Evolutionary conservation across 2,888 invertebrate genomes (phyloP), one percentile per base, ranked within the genome.

Genomic region (Dryobota labecula): DNA sequence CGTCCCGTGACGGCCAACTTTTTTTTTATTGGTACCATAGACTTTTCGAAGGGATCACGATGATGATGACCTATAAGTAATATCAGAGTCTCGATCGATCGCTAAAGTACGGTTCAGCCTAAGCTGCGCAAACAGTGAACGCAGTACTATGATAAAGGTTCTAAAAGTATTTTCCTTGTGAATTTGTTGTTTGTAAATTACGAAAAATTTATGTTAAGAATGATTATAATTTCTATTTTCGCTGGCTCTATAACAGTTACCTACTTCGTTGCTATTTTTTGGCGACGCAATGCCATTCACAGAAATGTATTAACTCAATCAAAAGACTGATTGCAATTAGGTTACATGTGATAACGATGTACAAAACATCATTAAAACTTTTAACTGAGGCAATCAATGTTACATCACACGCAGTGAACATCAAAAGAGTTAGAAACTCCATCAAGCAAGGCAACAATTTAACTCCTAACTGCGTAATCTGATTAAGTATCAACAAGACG

Each of bases 401-500:
- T 38, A 62, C 20, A 73, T 76, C 43, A 73, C 49, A 67, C 66
- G 68, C 63, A 65, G 38, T 61, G 53, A 73, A 73, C 69, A 72
- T 67, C 75, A 60, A 72, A 66, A 62, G 45, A 57, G 60, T 79
- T 67, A 41, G 38, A 53, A 83, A 71, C 66, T 79, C n/a, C 71
- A 51, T 69, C 75, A 78, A 72, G 61, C 36, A 60, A 53, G 58
- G 53, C 58, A 81, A 73, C 69, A 72, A 74, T 70, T 83, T 74
- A 72, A 76, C 65, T 69, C 64, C 1, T 54, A 70, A 75, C 70
- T 77, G 63, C 47, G 54, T 84, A 74, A 82, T 78, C 73, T 63
- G 63, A 81, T 81, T 84, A 66, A 62, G 72, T 62, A 70, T 62
- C 60, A 74, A 78, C 72, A 70, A 69, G 63, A 72, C 27, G 67